Conservation (phyloP, 2,888 invertebrate species). For the Leucophenga maculata region DNA sequence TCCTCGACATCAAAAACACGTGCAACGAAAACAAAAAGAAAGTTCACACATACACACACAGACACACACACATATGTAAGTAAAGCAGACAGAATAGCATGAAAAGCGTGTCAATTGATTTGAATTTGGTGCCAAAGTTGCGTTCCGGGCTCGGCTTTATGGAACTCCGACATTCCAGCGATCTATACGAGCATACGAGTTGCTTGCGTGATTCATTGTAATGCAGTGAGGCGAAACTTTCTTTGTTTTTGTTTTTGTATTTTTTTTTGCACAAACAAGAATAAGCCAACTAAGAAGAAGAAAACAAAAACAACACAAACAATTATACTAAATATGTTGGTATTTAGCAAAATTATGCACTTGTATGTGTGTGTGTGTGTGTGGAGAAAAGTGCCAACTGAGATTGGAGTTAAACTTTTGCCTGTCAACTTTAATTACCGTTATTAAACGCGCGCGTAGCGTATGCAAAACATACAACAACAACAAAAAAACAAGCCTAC, state of each 20-base stretch:
- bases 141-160: background rate
- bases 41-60: too few relatives aligned
- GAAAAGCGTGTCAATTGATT: background rate
- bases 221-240: constrained; percentile 20
- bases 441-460: constrained; percentile 17
- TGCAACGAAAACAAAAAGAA: background rate
- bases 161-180: background rate
- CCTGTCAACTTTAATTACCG: constrained; percentile 16
- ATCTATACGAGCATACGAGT: too few relatives aligned
- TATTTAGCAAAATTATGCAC: background rate
- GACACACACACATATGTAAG: background rate
- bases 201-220: constrained; percentile 21
- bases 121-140: constrained; percentile 8
- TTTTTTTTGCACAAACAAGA: constrained; percentile 8
- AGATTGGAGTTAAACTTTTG: constrained; percentile 6
- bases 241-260: too few relatives aligned
- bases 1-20: constrained; percentile 17
- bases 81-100: background rate
- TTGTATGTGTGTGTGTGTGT: background rate
- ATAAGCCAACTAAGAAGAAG: background rate
- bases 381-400: background rate
- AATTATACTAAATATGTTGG: background rate
- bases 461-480: constrained; percentile 9
- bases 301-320: background rate
- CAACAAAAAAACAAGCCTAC: too few relatives aligned